Percentiles rank a stretch among this genome's conserved stretches.
Conservation (phyloP, 2,113 vertebrate species). For the Sander lucioperca region DNA sequence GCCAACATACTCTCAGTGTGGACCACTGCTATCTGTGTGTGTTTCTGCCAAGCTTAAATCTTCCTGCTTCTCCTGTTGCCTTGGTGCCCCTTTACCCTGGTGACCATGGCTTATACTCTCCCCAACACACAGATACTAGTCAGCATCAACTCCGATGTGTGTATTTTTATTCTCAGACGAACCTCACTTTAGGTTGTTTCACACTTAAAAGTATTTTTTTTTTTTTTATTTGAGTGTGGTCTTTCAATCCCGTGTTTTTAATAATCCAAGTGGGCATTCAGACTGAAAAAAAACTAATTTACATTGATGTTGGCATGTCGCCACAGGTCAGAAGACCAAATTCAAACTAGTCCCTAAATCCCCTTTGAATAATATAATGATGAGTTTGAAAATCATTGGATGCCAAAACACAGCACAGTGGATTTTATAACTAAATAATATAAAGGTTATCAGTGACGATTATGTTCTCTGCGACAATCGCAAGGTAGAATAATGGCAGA, state of each 20-base stretch:
- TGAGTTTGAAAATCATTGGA: neutral
- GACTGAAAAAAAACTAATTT: neutral
- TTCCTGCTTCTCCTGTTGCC: constrained; percentile 71
- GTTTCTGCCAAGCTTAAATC: constrained; percentile 66
- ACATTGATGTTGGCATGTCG: neutral
- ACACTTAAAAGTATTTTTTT: neutral
- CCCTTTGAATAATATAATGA: too few species aligned
- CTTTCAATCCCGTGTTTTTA: neutral
- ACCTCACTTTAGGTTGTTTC: neutral
- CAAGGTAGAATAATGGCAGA: neutral
- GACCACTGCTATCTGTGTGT: constrained; percentile 65
- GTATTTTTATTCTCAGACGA: neutral
- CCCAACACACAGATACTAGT: constrained; percentile 12
- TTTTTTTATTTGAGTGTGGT: neutral
- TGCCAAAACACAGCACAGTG: neutral
- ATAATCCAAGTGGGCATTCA: neutral
- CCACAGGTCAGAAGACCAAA: neutral
- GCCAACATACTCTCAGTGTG: constrained; percentile 73
- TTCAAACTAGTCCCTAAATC: neutral
- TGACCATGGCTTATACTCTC: constrained; percentile 56
- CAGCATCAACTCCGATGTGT: neutral
- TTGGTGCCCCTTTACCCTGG: constrained; percentile 44
- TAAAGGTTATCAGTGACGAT: neutral
- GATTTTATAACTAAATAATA: neutral
- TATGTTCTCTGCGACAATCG: too few species aligned